phyloP scores from a whole-genome alignment of 2,797 vertebrate genomes.

The Melanotaenia maccullochi region DNA sequence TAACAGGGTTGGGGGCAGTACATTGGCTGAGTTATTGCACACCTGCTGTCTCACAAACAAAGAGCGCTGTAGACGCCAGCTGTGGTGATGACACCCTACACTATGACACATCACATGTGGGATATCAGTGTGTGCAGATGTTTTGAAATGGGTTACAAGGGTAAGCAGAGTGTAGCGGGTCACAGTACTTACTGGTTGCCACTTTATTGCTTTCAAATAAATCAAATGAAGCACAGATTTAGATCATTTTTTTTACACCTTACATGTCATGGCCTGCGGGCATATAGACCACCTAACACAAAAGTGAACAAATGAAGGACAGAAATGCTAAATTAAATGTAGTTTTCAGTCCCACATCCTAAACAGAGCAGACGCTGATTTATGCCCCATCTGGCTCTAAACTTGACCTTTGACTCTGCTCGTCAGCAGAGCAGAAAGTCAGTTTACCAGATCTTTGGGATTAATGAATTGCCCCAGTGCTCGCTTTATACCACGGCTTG shows the following conservation, averaged over 20 bases:
- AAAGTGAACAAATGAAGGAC: not conserved
- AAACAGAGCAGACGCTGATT: slow-evolving; percentile 20
- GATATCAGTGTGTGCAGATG: slow-evolving; percentile 1
- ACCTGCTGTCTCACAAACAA: slow-evolving; percentile 79
- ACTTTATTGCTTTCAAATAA: slow-evolving; percentile 15
- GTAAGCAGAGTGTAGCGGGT: not conserved
- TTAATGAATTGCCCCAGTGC: slow-evolving; percentile 60
- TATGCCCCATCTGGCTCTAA: slow-evolving; percentile 66
- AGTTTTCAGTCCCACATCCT: not conserved
- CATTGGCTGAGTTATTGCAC: slow-evolving; percentile 71
- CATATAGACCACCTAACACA: not conserved
- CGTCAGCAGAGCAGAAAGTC: slow-evolving; percentile 42
- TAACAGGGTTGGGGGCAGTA: slow-evolving; percentile 65
- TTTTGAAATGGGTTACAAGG: slow-evolving; percentile 1
- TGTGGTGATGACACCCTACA: slow-evolving; percentile 35
- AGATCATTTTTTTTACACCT: not conserved
- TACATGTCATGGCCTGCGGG: not conserved
- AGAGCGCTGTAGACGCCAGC: slow-evolving; percentile 50
- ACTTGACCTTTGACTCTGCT: slow-evolving; percentile 65
- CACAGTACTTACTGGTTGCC: not conserved
- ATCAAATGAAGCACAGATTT: not conserved
- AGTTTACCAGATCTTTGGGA: slow-evolving; percentile 44
- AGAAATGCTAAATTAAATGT: slow-evolving; percentile 3
- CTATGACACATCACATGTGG: slow-evolving; percentile 23
- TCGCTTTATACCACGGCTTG: slow-evolving; percentile 12